Percentiles rank a stretch among this genome's conserved stretches.
Evolutionary conservation across 2,888 invertebrate species (phyloP).

Genomic region (Acheta domesticus): DNA sequence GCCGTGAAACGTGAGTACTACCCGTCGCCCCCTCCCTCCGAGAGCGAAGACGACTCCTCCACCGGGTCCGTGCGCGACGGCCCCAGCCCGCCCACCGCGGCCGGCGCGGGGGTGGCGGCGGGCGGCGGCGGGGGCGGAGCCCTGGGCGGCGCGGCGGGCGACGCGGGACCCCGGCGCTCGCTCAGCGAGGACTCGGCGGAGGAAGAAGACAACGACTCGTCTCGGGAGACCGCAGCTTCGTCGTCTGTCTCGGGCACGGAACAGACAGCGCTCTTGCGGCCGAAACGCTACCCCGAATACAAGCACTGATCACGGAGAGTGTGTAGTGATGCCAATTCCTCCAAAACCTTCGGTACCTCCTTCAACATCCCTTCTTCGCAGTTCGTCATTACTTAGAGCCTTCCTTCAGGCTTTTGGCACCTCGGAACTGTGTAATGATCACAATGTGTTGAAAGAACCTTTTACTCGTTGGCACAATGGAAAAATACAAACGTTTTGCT

Average conservation of each 20-base stretch:
- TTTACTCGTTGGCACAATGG: slow-evolving; percentile 18
- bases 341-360: slow-evolving; percentile 3
- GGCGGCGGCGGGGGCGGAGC: slow-evolving; percentile 40
- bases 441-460: not conserved
- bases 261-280: slow-evolving; percentile 34
- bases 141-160: slow-evolving; percentile 34
- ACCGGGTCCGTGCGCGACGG: slow-evolving; percentile 27
- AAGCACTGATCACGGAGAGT: slow-evolving; percentile 65
- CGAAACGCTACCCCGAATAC: slow-evolving; percentile 68
- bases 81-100: not conserved
- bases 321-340: not conserved
- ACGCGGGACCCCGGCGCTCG: slow-evolving; percentile 42
- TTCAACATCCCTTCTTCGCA: not conserved
- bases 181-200: slow-evolving; percentile 42
- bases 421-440: slow-evolving; percentile 4
- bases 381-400: slow-evolving; percentile 7
- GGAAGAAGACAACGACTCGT: slow-evolving; percentile 49
- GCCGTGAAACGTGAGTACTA: slow-evolving; percentile 49
- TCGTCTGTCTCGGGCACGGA: slow-evolving; percentile 35
- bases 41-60: slow-evolving; percentile 53
- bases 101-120: slow-evolving; percentile 25
- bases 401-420: not conserved
- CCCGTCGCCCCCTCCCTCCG: slow-evolving; percentile 56
- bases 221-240: slow-evolving; percentile 35
- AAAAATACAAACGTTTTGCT: slow-evolving; percentile 20